Base-by-base conservation (phyloP, 2,888 invertebrate species). In the Rapana venosa region DNA sequence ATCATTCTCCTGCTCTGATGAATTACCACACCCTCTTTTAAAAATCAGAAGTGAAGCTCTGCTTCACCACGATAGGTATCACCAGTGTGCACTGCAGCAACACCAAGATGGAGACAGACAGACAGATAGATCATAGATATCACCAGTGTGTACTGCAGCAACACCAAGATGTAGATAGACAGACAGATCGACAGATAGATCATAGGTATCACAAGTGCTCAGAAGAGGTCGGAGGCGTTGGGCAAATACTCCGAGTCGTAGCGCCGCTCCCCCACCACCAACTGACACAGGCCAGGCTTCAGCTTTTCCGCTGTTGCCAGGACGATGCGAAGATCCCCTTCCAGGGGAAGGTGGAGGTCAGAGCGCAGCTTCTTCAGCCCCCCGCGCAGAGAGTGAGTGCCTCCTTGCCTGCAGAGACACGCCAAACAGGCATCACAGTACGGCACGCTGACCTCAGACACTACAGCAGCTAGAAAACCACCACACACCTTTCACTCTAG, bases 251-350 rank as follows among this genome's bases (percentile, higher is more conserved):
- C 92, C 5, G 77, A 87, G 47, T 93, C 93, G n/a, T 90, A 90
- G 79, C 91, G 92, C 70, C 92, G 91, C 32, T 93, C 93, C 15
- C 92, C 92, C 35, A 93, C 91, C 58, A 95, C 89, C 79, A 94
- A 93, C 83, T 92, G 93, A 91, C 93, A 94, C 1, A 95, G 87
- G 26, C 95, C 95, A 61, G 95, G 95, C 88, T 94, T 95, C 35
- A 95, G 91, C 91, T 95, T 95, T 88, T 95, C 95, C 22, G 95
- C 95, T n/a, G 93, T 90, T 20, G 95, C 94, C 88, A 95, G 84
- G 17, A 95, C 92, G 47, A 95, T 94, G 35, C 93, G 91, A 88
- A 94, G 93, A 90, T 95, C 95, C 13, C 95, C 95, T 81, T 95
- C 95, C 20, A 93, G 89, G 36, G 92, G 92, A 22, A 95, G 92